Conservation (phyloP, 1,140 invertebrate genomes). For the Araneus ventricosus region DNA sequence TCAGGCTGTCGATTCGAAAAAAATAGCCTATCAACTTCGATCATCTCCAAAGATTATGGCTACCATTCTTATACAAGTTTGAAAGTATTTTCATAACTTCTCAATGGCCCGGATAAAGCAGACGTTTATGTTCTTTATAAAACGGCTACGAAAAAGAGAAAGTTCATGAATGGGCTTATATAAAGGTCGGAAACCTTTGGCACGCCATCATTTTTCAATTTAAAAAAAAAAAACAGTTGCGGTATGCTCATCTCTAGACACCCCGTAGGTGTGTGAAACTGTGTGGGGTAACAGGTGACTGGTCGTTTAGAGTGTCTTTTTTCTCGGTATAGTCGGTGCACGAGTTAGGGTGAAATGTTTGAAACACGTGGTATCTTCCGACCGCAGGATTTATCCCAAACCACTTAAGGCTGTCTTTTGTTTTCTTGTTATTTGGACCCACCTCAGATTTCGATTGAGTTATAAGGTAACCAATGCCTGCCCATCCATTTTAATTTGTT, state of each 20-base stretch:
- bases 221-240: neutral
- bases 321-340: neutral
- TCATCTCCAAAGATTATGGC: too few species aligned
- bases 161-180: too few species aligned
- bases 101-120: too few species aligned
- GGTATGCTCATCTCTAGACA: neutral
- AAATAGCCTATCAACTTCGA: too few species aligned
- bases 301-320: neutral
- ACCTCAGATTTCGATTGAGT: neutral
- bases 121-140: too few species aligned
- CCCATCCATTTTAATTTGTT: neutral
- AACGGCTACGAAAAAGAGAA: too few species aligned
- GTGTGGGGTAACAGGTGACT: slow-evolving; percentile 19
- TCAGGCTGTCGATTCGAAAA: too few species aligned
- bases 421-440: neutral
- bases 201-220: neutral
- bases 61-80: too few species aligned
- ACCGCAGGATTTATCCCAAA: neutral
- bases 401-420: neutral
- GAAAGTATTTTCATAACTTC: too few species aligned
- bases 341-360: neutral
- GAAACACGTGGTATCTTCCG: neutral
- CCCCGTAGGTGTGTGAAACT: slow-evolving; percentile 24
- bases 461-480: neutral
- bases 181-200: slow-evolving; percentile 22